Evolutionary conservation across 2,797 vertebrate genomes (phyloP).

Genomic region (Borostomias antarcticus): DNA sequence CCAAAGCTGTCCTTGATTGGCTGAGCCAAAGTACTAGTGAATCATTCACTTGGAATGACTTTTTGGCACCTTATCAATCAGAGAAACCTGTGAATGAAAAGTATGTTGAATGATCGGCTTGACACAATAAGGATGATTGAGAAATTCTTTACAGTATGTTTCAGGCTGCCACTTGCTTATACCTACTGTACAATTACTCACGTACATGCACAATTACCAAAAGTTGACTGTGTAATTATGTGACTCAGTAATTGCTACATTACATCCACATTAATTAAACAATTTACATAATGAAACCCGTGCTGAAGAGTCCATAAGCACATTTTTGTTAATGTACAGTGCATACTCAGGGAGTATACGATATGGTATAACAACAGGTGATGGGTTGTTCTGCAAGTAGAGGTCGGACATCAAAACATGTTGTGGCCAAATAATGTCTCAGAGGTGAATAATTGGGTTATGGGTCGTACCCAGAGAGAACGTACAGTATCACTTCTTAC

Average conservation of each 20-base stretch:
- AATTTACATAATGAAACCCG: conserved; percentile 2
- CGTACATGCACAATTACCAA: conserved; percentile 23
- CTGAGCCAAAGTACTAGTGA: neutral
- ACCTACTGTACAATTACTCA: conserved; percentile 13
- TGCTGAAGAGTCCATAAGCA: neutral
- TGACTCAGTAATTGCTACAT: conserved; percentile 12
- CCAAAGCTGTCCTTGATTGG: neutral
- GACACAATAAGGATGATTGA: neutral
- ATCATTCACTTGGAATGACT: neutral
- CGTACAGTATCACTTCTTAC: conserved; percentile 73
- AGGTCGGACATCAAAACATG: conserved; percentile 40
- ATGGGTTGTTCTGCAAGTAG: conserved; percentile 7
- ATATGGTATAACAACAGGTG: neutral
- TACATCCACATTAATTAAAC: neutral
- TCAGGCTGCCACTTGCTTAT: neutral
- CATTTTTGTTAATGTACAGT: no score
- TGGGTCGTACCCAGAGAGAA: conserved; percentile 50
- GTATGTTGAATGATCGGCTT: neutral
- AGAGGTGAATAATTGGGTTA: conserved; percentile 66
- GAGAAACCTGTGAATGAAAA: neutral
- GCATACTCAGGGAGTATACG: no score
- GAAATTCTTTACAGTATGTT: neutral
- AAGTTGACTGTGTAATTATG: conserved; percentile 30
- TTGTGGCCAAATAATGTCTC: conserved; percentile 61
- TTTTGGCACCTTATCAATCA: neutral